Evolutionary conservation across 2,797 vertebrate species (phyloP), one percentile per base, ranked within the genome.

Genomic region (Centropyge bicolor): DNA sequence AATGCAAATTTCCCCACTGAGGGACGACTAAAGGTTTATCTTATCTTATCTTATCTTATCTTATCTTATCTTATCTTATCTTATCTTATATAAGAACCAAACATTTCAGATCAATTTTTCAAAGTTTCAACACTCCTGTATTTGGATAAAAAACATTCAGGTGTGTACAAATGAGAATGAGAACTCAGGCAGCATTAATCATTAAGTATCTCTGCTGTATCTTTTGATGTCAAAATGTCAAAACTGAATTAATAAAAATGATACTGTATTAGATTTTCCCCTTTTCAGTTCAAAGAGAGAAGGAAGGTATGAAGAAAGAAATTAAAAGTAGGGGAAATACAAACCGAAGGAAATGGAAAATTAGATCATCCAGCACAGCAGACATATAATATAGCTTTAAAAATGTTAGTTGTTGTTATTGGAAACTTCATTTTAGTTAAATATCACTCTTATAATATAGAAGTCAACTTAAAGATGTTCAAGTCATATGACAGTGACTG

Each of bases 291-390:
- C n/a, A 59, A 11, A 27, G 40, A 51, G 0, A 74, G 12, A 36
- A 46, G 22, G 13, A 22, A 74, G 61, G 56, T 22, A 22, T 17
- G 46, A 2, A 60, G 59, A 45, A 10, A 76, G 65, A 66, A 49
- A 35, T 35, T 17, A 12, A 69, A 51, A 55, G 16, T 9, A 78
- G 8, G 8, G 61, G 62, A 81, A 82, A 64, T 62, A 71, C 55
- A 84, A 83, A 80, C 70, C 75, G 63, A 65, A 66, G 70, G 27
- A 83, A 85, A 77, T 73, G n/a, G 14, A 16, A 59, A 55, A 78
- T n/a, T 74, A 70, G 66, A 74, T 82, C 75, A 66, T 74, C 60
- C 51, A 59, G 61, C 41, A 40, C 36, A 38, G 22, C 65, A 84
- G 38, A 74, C 13, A 64, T 65, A 72, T 64, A 59, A 64, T 69